phyloP scores from a whole-genome alignment of 2,113 vertebrate species.

The Cairina moschata region DNA sequence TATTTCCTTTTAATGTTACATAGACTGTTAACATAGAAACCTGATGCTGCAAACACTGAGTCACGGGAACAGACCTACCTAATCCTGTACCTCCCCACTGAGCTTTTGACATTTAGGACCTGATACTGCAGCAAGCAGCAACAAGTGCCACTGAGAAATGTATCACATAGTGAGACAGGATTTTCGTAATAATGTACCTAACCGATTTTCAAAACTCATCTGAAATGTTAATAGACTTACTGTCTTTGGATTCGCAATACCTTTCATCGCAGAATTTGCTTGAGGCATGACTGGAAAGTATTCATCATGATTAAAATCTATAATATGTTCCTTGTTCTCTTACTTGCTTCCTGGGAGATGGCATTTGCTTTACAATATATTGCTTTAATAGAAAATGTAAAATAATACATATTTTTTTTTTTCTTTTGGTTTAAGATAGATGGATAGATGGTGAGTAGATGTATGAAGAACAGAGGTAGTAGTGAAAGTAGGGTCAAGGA shows the following conservation, averaged over 20 bases:
- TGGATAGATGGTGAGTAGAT: neutral
- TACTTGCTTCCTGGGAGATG: neutral
- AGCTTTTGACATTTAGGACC: conserved; percentile 32
- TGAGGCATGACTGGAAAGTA: conserved; percentile 35
- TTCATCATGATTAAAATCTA: conserved; percentile 41
- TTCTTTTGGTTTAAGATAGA: neutral
- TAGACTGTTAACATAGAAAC: conserved; percentile 7
- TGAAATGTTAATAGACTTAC: conserved; percentile 52
- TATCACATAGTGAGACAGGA: neutral
- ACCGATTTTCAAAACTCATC: conserved; percentile 45
- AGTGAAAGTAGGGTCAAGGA: neutral
- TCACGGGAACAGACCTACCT: neutral
- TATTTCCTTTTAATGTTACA: conserved; percentile 35
- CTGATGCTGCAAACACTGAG: conserved; percentile 27
- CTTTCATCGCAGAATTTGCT: conserved; percentile 29
- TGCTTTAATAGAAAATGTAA: neutral
- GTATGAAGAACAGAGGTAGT: neutral
- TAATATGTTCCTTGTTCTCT: neutral
- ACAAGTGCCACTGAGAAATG: conserved; percentile 40
- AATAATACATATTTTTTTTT: neutral
- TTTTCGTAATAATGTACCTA: conserved; percentile 42
- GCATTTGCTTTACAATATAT: conserved; percentile 1
- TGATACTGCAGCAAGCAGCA: conserved; percentile 49
- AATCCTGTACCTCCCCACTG: neutral
- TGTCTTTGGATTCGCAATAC: conserved; percentile 40